A percentile compares a stretch with the other conserved stretches of the same genome.
These are phyloP conservation scores for Anarrhichthys ocellatus DNA, from an alignment of 2,113 vertebrate species.

Conservation along the genomic window DNA sequence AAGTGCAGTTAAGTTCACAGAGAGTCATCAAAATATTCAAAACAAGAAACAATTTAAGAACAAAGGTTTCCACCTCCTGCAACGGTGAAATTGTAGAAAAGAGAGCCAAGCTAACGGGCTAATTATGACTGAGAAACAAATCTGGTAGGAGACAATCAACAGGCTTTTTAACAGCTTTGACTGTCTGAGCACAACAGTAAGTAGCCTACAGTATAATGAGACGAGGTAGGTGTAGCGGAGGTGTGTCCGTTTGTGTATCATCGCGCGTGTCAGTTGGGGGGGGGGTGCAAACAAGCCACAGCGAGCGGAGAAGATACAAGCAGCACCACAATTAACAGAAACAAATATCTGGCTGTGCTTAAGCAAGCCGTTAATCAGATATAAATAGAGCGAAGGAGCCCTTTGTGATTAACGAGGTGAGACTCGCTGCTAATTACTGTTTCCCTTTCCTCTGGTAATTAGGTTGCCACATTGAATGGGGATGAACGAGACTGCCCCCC, in stretches of 20 bases:
- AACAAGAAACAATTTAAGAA: slow-evolving; percentile 13
- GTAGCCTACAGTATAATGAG: slow-evolving; percentile 30
- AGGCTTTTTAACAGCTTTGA: slow-evolving; percentile 61
- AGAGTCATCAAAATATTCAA: slow-evolving; percentile 13
- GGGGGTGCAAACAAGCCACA: slow-evolving; percentile 83
- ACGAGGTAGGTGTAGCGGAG: slow-evolving; percentile 61
- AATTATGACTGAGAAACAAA: slow-evolving; percentile 54
- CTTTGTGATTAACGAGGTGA: slow-evolving; percentile 99
- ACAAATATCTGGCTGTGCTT: slow-evolving; percentile 92
- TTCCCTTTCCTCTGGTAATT: slow-evolving; percentile 98
- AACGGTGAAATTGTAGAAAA: slow-evolving; percentile 1
- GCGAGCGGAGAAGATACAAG: slow-evolving; percentile 83
- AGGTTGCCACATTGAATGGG: slow-evolving; percentile 93
- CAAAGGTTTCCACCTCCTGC: not conserved
- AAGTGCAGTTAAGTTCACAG: not conserved
- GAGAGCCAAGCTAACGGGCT: slow-evolving; percentile 38
- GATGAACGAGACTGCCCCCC: slow-evolving; percentile 91
- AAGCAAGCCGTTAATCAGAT: slow-evolving; percentile 98
- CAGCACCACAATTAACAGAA: slow-evolving; percentile 95
- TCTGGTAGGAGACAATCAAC: slow-evolving; percentile 41
- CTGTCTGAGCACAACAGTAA: slow-evolving; percentile 69
- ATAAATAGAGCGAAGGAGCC: slow-evolving; percentile 97
- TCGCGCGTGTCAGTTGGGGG: slow-evolving; percentile 46
- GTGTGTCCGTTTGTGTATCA: slow-evolving; percentile 21
- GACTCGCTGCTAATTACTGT: slow-evolving; percentile 98